These are phyloP conservation scores for fruit fly (Drosophila melanogaster) DNA, from an alignment of 1,140 invertebrate species.

Conservation along the genomic window DNA sequence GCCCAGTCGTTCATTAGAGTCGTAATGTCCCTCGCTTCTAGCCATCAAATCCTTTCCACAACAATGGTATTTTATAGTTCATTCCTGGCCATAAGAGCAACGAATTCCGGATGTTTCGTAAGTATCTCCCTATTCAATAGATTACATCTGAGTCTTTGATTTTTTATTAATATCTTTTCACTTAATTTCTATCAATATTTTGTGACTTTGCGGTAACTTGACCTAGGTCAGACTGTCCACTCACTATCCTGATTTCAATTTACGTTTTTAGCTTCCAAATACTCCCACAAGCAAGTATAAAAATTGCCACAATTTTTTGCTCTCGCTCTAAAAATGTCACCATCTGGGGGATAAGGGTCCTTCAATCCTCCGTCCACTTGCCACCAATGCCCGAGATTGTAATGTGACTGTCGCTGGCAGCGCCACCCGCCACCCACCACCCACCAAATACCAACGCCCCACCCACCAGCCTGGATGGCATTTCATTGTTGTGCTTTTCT, in stretches of 20 bases:
- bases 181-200: too few relatives aligned
- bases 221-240: slow-evolving; percentile 4
- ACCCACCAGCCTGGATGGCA: slow-evolving; percentile 44
- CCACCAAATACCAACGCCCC: slow-evolving; percentile 1
- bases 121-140: too few relatives aligned
- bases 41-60: slow-evolving; percentile 10
- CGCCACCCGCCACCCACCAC: slow-evolving; percentile 17
- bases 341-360: slow-evolving; percentile 1
- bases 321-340: slow-evolving; percentile 57
- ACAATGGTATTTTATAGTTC: slow-evolving; percentile 17
- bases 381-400: slow-evolving; percentile 30
- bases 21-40: slow-evolving; percentile 53
- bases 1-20: slow-evolving; percentile 61
- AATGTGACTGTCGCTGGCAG: slow-evolving; percentile 68
- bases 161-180: too few relatives aligned
- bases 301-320: slow-evolving; percentile 48
- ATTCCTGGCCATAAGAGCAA: neutral
- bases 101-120: neutral
- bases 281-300: slow-evolving; percentile 18
- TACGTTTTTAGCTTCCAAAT: slow-evolving; percentile 1
- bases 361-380: neutral
- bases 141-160: too few relatives aligned
- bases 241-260: slow-evolving; percentile 7
- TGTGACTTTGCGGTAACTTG: neutral
- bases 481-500: slow-evolving; percentile 82